Evolutionary conservation across 2,888 invertebrate species (phyloP).

Genomic region (Emmelina monodactyla): DNA sequence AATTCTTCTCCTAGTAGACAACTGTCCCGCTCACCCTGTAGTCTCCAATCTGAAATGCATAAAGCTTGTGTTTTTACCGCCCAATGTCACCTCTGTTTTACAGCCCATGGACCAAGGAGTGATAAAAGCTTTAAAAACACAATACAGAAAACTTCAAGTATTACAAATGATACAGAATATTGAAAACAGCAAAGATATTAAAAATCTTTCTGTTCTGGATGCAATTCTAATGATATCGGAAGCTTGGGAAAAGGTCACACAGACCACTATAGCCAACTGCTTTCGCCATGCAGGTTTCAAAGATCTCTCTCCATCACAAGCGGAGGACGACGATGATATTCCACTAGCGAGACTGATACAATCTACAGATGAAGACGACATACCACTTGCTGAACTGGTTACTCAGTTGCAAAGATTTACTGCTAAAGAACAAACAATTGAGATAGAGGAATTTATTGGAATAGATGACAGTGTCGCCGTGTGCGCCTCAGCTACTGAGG

Average conservation of each 20-base stretch:
- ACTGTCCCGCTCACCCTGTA: conserved; percentile 22
- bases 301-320: conserved; percentile 17
- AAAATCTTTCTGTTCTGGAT: conserved; percentile 16
- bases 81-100: conserved; percentile 12
- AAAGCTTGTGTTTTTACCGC: conserved; percentile 18
- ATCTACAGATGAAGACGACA: conserved; percentile 17
- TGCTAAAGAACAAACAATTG: conserved; percentile 15
- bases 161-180: conserved; percentile 12
- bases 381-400: conserved; percentile 17
- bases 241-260: conserved; percentile 21
- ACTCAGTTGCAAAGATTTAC: conserved; percentile 15
- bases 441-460: conserved; percentile 17
- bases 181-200: conserved; percentile 11
- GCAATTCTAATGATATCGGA: conserved; percentile 21
- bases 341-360: conserved; percentile 17
- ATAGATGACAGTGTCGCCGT: conserved; percentile 18
- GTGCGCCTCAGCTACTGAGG: conserved; percentile 19
- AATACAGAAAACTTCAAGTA: conserved; percentile 17
- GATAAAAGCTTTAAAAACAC: conserved; percentile 14
- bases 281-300: conserved; percentile 22
- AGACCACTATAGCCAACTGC: conserved; percentile 19
- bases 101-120: conserved; percentile 16
- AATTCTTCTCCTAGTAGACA: conserved; percentile 24
- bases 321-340: conserved; percentile 17
- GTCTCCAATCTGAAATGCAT: conserved; percentile 17